Evolutionary conservation across 2,888 invertebrate genomes (phyloP), one percentile per base, ranked within the genome.

Genomic region (Eupithecia tripunctaria): DNA sequence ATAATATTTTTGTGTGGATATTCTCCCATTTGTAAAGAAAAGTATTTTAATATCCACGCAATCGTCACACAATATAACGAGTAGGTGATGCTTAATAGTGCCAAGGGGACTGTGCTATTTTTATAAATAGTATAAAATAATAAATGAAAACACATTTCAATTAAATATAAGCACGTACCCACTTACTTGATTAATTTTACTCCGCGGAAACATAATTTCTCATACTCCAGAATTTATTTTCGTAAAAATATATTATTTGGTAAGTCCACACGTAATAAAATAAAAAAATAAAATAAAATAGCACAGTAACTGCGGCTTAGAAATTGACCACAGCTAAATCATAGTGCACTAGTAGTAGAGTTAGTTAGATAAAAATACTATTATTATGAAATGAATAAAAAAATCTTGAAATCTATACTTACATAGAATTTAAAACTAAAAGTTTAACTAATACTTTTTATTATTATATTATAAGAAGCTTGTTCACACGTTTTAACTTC

Each of bases 401-500:
- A 91, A 91, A 90, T 89, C 91, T 93, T 93, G 89, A 93, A 94
- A 92, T 93, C 92, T 93, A 94, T 93, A 91, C n/a, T n/a, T n/a
- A n/a, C 89, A 93, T 94, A 94, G 93, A 90, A 93, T 91, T 92
- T 87, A 92, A 93, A 92, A 90, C 91, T 91, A 89, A 92, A 94
- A 93, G 88, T 92, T 92, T 91, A 93, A 91, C 89, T 93, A 93
- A 92, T 93, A 93, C 92, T 92, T 94, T 93, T 93, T 92, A 93
- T 93, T 93, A 93, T 90, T 90, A 91, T 86, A 90, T 86, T 88
- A 85, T 94, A 94, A 93, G 92, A 92, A 84, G 94, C 94, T 94
- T 94, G 93, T 94, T 94, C 94, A 94, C 93, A 93, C 92, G 89
- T 94, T 94, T 94, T 93, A 93, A 91, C 93, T 93, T 94, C 91